phyloP scores from a whole-genome alignment of 2,113 vertebrate genomes.

The Heptranchias perlo region DNA sequence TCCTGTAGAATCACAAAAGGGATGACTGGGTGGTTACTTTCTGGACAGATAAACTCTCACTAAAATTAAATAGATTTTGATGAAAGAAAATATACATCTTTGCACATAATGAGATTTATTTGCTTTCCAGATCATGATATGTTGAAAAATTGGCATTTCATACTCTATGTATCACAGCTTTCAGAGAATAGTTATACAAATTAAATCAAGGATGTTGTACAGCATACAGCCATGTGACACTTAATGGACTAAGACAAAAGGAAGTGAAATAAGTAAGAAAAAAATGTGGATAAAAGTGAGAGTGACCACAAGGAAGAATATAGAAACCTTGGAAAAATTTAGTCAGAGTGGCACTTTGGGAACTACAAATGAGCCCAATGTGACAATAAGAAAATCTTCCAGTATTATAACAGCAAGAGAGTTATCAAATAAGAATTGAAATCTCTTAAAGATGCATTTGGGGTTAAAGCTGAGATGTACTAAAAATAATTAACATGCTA shows the following conservation, averaged over 20 bases:
- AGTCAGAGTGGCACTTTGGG: not conserved
- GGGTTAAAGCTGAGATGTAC: not conserved
- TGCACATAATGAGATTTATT: not conserved
- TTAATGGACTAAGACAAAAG: not conserved
- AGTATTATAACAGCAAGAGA: not conserved
- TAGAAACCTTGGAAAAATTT: not conserved
- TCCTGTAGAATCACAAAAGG: not conserved
- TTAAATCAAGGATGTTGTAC: not conserved
- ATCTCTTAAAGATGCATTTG: not conserved
- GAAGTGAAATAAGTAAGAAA: not conserved
- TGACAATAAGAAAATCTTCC: not conserved
- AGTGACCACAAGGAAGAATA: not conserved
- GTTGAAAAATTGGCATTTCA: not conserved
- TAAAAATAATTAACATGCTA: not conserved
- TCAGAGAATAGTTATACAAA: conserved; percentile 1
- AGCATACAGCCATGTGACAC: not conserved
- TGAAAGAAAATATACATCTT: not conserved
- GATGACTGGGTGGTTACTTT: not conserved
- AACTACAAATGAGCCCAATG: not conserved
- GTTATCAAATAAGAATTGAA: not conserved
- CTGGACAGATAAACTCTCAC: not conserved
- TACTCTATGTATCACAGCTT: not conserved
- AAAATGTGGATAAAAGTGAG: not conserved
- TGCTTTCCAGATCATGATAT: not conserved
- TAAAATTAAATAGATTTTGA: not conserved